These are phyloP conservation scores for Colletes gigas DNA, from an alignment of 1,140 invertebrate species.

Conservation along the genomic window DNA sequence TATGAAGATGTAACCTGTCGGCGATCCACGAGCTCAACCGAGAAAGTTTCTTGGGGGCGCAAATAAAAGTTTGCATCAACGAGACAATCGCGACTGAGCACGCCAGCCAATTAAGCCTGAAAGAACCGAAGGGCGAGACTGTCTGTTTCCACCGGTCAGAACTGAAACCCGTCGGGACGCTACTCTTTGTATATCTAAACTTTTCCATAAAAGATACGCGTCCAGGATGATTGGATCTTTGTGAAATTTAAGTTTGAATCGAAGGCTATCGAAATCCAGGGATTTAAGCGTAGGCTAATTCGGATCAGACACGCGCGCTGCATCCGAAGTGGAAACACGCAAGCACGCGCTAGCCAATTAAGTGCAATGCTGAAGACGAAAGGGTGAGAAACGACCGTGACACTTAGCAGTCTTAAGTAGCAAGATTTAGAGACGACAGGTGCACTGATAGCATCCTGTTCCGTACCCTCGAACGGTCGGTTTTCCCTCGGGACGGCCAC, in stretches of 20 bases:
- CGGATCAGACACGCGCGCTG: conserved; percentile 57
- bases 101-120: conserved; percentile 65
- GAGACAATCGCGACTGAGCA: conserved; percentile 47
- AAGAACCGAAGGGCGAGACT: conserved; percentile 17
- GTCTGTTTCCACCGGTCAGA: no score
- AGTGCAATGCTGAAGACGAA: conserved; percentile 69
- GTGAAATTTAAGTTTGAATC: conserved; percentile 8
- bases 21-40: background rate
- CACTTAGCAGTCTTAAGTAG: conserved; percentile 74
- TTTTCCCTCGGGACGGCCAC: conserved; percentile 32
- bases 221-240: no score
- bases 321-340: conserved; percentile 70
- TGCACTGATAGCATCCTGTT: conserved; percentile 60
- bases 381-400: conserved; percentile 69
- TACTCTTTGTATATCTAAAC: no score
- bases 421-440: conserved; percentile 80
- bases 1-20: conserved; percentile 42
- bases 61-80: background rate
- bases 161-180: background rate
- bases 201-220: no score
- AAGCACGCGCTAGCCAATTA: conserved; percentile 77
- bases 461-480: conserved; percentile 21
- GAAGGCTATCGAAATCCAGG: background rate
- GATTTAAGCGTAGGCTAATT: conserved; percentile 38
- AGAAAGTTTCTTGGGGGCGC: background rate